phyloP scores from a whole-genome alignment of 2,888 invertebrate genomes.

The Pilophorus perplexus region DNA sequence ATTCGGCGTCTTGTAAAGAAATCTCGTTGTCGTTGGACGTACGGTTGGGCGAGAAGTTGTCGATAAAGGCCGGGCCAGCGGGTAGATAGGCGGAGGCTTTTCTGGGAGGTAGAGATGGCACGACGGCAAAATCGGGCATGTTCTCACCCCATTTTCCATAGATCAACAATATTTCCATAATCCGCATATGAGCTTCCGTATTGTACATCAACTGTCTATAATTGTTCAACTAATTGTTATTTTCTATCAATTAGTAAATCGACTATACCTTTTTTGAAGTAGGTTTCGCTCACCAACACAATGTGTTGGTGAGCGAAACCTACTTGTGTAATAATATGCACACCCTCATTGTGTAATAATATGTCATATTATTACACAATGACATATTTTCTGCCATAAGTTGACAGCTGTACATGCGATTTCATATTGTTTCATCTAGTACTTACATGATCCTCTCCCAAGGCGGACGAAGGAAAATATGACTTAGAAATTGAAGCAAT shows the following conservation, averaged over 20 bases:
- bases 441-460: constrained; percentile 74
- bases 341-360: too few species aligned
- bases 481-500: constrained; percentile 69
- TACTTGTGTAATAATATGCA: too few species aligned
- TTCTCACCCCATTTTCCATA: constrained; percentile 67
- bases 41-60: constrained; percentile 12
- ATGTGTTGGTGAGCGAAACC: too few species aligned
- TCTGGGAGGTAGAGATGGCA: constrained; percentile 64
- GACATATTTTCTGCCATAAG: too few species aligned
- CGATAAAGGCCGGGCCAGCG: constrained; percentile 51
- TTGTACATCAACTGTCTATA: constrained; percentile 75
- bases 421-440: not conserved
- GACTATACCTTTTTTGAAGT: too few species aligned
- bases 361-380: too few species aligned
- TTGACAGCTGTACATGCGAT: not conserved
- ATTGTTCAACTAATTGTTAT: too few species aligned
- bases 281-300: too few species aligned
- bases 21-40: constrained; percentile 41
- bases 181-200: constrained; percentile 68
- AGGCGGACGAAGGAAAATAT: constrained; percentile 69
- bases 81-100: constrained; percentile 54
- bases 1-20: constrained; percentile 73
- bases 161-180: constrained; percentile 66
- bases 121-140: constrained; percentile 63
- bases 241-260: too few species aligned